A percentile compares a stretch with the other conserved stretches of the same genome.
Evolutionary conservation across 2,113 vertebrate genomes (phyloP).

Genomic region (Polyodon spathula): DNA sequence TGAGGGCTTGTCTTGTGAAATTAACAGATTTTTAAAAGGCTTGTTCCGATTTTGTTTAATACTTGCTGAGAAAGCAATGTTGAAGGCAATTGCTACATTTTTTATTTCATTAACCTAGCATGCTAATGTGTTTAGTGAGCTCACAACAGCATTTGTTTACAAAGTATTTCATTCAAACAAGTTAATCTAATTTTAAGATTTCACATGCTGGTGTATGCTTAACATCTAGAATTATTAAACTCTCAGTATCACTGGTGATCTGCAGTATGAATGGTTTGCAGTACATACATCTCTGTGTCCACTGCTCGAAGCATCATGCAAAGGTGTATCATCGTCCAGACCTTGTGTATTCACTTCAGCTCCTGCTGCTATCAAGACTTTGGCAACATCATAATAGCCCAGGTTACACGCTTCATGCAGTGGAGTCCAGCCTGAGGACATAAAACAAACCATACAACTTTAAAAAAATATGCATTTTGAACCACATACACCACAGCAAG

Average conservation of each 20-base stretch:
- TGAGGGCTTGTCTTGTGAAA: too few species aligned
- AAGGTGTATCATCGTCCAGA: slow-evolving; percentile 91
- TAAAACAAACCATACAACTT: not conserved
- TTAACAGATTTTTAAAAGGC: too few species aligned
- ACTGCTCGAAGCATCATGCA: slow-evolving; percentile 94
- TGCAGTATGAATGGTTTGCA: not conserved
- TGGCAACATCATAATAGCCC: slow-evolving; percentile 93
- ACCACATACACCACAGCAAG: too few species aligned
- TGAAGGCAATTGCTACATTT: too few species aligned
- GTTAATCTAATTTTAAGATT: too few species aligned
- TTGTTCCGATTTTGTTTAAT: too few species aligned
- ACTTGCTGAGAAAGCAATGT: too few species aligned
- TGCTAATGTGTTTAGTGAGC: too few species aligned
- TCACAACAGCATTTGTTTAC: too few species aligned
- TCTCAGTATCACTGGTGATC: not conserved
- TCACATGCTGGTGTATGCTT: too few species aligned
- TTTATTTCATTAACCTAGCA: too few species aligned
- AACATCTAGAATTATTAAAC: not conserved
- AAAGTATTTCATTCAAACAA: too few species aligned
- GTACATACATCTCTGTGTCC: slow-evolving; percentile 86
- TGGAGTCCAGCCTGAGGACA: slow-evolving; percentile 82
- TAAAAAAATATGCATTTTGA: not conserved
- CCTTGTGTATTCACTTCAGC: slow-evolving; percentile 96
- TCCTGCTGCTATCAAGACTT: slow-evolving; percentile 87
- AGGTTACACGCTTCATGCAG: slow-evolving; percentile 96